Base-by-base conservation (phyloP, 2,113 vertebrate species). In the Oncorhynchus kisutch region DNA sequence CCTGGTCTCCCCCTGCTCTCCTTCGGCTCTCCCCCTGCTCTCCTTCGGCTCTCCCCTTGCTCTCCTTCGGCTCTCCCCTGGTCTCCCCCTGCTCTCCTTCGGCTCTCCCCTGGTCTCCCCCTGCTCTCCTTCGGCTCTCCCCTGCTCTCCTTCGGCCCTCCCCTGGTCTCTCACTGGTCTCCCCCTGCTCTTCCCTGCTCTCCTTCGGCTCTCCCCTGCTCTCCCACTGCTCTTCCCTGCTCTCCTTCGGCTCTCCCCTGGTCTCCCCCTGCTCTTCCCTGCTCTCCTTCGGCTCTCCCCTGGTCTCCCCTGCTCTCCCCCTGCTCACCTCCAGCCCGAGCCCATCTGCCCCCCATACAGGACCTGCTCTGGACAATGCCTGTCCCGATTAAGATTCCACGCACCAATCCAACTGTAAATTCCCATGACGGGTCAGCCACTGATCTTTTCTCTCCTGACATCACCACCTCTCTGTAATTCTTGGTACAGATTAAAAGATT, bases 321-420 rank as follows among this genome's bases (percentile, higher is more conserved):
- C 62, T 0, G 16, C 45, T 4, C 18, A 62, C 75, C 71, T 78
- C 67, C 83, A 89, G 72, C 78, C 72, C 51, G 14, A 77, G 68
- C 72, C 81, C n/a, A 75, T 75, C 81, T 79, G 77, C 81, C 86
- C 81, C 88, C 86, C 84, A 81, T 25, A 70, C 86, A 82, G 85
- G 83, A 87, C 85, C 81, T 78, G 74, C 72, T 74, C 77, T 18
- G 75, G 88, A 93, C 91, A 93, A 93, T 88, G 83, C 78, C 57
- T 25, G 78, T 27, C 66, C 71, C 82, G 78, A 91, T 91, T 92
- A 91, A 91, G 91, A 94, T 94, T 93, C 93, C 92, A 88, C 73
- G 77, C 81, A 88, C 75, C 91, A 92, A 92, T 75, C 85, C 89
- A 83, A 91, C 92, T 93, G 91, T 91, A 92, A 94, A 93, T 82